Evolutionary conservation across 1,140 invertebrate genomes (phyloP).

Genomic region (Ceratina australensis): DNA sequence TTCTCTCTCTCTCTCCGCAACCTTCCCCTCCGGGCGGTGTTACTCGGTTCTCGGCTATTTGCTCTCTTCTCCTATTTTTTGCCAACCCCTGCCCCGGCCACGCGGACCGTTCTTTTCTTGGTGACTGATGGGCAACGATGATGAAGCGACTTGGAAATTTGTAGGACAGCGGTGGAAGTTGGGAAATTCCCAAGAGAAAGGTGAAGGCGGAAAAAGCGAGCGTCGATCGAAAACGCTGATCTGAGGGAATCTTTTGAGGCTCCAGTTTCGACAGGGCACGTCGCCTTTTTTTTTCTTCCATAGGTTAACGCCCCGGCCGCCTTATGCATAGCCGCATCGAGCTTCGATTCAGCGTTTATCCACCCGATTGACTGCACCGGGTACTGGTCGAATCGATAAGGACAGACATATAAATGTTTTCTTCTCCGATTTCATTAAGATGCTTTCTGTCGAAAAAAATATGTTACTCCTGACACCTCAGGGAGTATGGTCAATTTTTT

Average conservation of each 20-base stretch:
- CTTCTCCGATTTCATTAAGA: too few species aligned
- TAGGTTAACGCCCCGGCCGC: not conserved
- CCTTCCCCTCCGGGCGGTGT: not conserved
- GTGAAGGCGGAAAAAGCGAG: slow-evolving; percentile 13
- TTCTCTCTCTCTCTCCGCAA: not conserved
- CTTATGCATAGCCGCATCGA: not conserved
- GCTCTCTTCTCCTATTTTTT: slow-evolving; percentile 37
- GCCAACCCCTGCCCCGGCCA: slow-evolving; percentile 15
- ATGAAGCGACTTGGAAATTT: slow-evolving; percentile 64
- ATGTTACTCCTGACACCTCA: too few species aligned
- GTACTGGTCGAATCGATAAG: too few species aligned
- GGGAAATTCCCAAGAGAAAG: slow-evolving; percentile 5
- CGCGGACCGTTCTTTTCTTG: slow-evolving; percentile 49
- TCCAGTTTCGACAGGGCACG: slow-evolving; percentile 17
- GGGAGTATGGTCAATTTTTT: too few species aligned
- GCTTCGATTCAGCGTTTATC: not conserved
- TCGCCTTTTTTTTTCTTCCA: slow-evolving; percentile 11
- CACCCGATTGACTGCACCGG: not conserved
- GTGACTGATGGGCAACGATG: slow-evolving; percentile 62
- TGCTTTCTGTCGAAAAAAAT: too few species aligned
- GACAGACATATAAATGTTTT: too few species aligned
- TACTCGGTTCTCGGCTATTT: not conserved
- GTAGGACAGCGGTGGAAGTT: slow-evolving; percentile 48
- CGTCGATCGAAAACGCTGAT: slow-evolving; percentile 34
- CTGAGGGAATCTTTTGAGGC: slow-evolving; percentile 5